These are phyloP conservation scores for Tetramorium bicarinatum DNA, from an alignment of 2,888 invertebrate genomes.

Conservation along the genomic window DNA sequence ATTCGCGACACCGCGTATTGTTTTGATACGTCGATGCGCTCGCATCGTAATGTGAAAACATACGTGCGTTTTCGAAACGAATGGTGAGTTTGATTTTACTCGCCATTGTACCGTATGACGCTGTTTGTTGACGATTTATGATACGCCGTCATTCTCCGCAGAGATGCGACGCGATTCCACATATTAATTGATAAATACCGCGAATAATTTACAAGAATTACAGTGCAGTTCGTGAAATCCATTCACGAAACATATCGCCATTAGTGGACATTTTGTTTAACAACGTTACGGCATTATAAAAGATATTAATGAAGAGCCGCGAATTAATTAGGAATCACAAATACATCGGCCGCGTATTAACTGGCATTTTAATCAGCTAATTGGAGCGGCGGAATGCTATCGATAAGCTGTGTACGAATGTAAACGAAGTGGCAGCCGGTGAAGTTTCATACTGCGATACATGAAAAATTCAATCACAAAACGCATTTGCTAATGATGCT, in stretches of 20 bases:
- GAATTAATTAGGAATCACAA: conserved; percentile 52
- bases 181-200: conserved; percentile 34
- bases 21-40: neutral
- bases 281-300: conserved; percentile 18
- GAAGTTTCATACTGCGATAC: conserved; percentile 63
- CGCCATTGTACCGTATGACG: neutral
- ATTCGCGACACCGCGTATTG: neutral
- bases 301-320: conserved; percentile 41
- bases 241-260: neutral
- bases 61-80: conserved; percentile 10
- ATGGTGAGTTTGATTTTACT: conserved; percentile 15
- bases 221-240: neutral
- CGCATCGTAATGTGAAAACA: neutral
- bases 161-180: neutral
- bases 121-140: conserved; percentile 30
- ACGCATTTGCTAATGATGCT: conserved; percentile 75
- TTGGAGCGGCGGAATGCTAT: conserved; percentile 63
- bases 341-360: conserved; percentile 34
- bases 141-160: conserved; percentile 3
- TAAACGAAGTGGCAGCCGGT: conserved; percentile 26
- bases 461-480: conserved; percentile 75
- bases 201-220: conserved; percentile 37
- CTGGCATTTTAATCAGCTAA: conserved; percentile 72
- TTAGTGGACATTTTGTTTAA: conserved; percentile 34
- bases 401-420: conserved; percentile 50